phyloP scores from a whole-genome alignment of 2,797 vertebrate species.

The Phataginus tetradactyla region DNA sequence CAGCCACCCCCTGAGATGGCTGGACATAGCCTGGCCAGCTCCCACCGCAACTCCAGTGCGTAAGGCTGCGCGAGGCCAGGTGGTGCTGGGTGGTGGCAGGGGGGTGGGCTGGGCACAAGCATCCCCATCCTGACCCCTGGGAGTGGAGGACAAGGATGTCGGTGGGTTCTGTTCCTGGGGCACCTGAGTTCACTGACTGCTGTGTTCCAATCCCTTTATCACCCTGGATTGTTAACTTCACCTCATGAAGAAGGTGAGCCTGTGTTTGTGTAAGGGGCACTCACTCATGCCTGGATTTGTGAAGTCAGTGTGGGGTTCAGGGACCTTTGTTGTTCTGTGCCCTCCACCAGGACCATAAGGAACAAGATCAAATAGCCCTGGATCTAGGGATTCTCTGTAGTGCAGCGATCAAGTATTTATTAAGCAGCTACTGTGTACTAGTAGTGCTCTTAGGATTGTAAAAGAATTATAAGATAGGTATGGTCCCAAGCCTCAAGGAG shows the following conservation, averaged over 20 bases:
- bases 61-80: background rate
- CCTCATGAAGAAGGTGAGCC: background rate
- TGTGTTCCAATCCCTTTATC: background rate
- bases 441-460: background rate
- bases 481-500: background rate
- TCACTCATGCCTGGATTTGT: background rate
- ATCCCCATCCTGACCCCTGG: background rate
- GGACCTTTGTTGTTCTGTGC: background rate
- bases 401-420: background rate
- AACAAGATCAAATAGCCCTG: background rate
- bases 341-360: too few species aligned
- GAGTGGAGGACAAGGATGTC: background rate
- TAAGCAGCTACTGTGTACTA: background rate
- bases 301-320: background rate
- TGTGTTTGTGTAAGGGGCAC: background rate
- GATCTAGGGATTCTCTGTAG: background rate
- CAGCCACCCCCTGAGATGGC: slow-evolving; percentile 94
- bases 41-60: slow-evolving; percentile 95
- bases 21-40: slow-evolving; percentile 94
- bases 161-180: background rate
- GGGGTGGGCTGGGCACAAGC: background rate
- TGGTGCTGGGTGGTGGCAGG: background rate
- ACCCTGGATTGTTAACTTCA: background rate
- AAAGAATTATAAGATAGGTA: background rate
- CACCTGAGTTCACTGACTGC: background rate